Evolutionary conservation across 2,888 invertebrate species (phyloP).

Genomic region (Drosophila sordidapex): DNA sequence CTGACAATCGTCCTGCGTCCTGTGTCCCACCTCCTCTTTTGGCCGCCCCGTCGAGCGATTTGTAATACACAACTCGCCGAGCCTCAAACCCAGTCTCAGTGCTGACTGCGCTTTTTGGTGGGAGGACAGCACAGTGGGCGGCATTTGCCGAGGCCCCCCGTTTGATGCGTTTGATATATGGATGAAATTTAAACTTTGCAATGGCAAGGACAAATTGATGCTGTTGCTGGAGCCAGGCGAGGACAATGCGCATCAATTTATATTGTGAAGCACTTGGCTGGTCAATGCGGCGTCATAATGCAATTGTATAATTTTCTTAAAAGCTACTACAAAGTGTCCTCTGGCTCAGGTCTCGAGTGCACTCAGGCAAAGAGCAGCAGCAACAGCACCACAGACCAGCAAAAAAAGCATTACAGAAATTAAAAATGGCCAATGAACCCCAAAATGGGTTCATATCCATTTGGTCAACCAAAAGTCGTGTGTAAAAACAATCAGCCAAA

Average conservation of each 20-base stretch:
- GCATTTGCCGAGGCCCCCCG: constrained; percentile 25
- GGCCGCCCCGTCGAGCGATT: constrained; percentile 82
- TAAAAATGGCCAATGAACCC: constrained; percentile 69
- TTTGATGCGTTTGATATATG: constrained; percentile 70
- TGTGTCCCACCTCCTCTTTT: constrained; percentile 7
- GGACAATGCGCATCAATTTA: constrained; percentile 58
- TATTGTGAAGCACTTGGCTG: constrained; percentile 59
- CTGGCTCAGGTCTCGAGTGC: constrained; percentile 46
- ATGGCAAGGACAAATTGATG: constrained; percentile 26
- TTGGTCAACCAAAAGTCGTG: constrained; percentile 37
- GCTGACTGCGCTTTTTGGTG: constrained; percentile 78
- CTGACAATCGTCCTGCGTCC: constrained; percentile 57
- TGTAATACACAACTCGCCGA: constrained; percentile 74
- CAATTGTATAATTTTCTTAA: constrained; percentile 80
- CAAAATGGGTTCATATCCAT: constrained; percentile 36
- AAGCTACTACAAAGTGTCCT: constrained; percentile 55
- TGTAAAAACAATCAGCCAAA: constrained; percentile 78
- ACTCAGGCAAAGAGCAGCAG: constrained; percentile 32
- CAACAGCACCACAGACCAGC: constrained; percentile 53
- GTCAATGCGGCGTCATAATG: constrained; percentile 77
- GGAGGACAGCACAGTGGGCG: constrained; percentile 37
- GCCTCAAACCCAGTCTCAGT: constrained; percentile 37
- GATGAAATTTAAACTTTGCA: constrained; percentile 66
- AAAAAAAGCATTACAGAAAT: constrained; percentile 72
- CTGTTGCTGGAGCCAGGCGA: constrained; percentile 6